Evolutionary conservation across 1,140 invertebrate genomes (phyloP).

Genomic region (Bemisia tabaci): DNA sequence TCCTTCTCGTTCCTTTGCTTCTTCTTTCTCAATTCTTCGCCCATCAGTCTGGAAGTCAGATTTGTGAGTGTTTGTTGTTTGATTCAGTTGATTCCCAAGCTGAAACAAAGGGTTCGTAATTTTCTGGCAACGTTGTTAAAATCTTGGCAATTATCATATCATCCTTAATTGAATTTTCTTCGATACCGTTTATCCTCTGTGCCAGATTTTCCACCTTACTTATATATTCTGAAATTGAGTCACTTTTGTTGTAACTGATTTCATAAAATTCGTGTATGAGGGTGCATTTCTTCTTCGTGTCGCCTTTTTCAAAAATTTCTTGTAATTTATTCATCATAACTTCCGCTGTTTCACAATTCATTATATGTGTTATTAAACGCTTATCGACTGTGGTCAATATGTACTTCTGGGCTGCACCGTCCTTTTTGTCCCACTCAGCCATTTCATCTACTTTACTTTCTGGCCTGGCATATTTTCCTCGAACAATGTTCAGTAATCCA

Average conservation of each 20-base stretch:
- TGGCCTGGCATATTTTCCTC: not conserved
- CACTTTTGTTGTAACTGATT: not conserved
- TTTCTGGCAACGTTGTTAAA: not conserved
- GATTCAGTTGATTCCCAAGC: not conserved
- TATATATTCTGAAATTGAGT: not conserved
- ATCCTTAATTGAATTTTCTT: not conserved
- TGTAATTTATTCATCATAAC: not conserved
- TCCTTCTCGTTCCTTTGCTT: not conserved
- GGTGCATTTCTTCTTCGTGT: not conserved
- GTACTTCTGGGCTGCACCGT: not conserved
- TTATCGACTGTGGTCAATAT: not conserved
- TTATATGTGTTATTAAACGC: not conserved
- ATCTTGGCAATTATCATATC: not conserved
- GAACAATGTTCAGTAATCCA: not conserved
- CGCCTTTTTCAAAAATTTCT: not conserved
- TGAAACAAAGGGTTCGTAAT: not conserved
- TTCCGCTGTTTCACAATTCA: not conserved
- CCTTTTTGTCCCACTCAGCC: not conserved
- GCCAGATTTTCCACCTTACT: not conserved
- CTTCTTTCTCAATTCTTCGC: not conserved
- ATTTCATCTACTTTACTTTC: not conserved
- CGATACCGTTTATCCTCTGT: not conserved
- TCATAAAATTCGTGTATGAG: not conserved
- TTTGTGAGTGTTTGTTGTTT: not conserved
- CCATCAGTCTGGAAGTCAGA: not conserved